phyloP scores from a whole-genome alignment of 1,140 invertebrate genomes.

The Dendrolimus punctatus region DNA sequence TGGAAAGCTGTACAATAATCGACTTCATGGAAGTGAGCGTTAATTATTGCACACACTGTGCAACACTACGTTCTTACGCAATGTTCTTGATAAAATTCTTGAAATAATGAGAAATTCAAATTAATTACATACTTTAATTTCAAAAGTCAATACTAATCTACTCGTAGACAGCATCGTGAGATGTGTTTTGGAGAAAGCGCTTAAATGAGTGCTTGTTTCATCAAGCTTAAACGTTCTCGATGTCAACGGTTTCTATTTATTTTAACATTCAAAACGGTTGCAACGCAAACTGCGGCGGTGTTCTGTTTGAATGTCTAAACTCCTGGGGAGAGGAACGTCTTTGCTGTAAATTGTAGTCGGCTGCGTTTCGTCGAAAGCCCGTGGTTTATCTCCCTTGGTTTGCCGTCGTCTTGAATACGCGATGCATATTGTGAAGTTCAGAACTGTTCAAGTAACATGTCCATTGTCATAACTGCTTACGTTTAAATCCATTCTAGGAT shows the following conservation, averaged over 20 bases:
- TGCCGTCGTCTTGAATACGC: conserved; percentile 17
- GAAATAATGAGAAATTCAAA: too few relatives aligned
- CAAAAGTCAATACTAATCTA: too few relatives aligned
- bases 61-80: too few relatives aligned
- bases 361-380: conserved; percentile 13
- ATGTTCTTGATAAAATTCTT: too few relatives aligned
- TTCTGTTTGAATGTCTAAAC: background rate
- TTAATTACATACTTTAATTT: too few relatives aligned
- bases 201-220: conserved; percentile 5
- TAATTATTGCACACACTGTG: too few relatives aligned
- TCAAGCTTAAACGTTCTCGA: conserved; percentile 10
- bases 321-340: background rate
- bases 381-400: conserved; percentile 11
- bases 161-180: background rate
- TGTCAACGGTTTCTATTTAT: conserved; percentile 14
- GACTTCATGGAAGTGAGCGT: too few relatives aligned
- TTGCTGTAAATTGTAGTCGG: conserved; percentile 18
- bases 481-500: too few relatives aligned
- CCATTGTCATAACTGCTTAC: too few relatives aligned
- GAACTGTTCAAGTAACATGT: too few relatives aligned
- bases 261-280: conserved; percentile 20
- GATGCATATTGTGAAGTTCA: conserved; percentile 7
- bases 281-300: conserved; percentile 7
- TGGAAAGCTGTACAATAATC: too few relatives aligned
- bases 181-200: background rate